Conservation (phyloP, 2,888 invertebrate genomes). For the Conops quadrifasciatus region DNA sequence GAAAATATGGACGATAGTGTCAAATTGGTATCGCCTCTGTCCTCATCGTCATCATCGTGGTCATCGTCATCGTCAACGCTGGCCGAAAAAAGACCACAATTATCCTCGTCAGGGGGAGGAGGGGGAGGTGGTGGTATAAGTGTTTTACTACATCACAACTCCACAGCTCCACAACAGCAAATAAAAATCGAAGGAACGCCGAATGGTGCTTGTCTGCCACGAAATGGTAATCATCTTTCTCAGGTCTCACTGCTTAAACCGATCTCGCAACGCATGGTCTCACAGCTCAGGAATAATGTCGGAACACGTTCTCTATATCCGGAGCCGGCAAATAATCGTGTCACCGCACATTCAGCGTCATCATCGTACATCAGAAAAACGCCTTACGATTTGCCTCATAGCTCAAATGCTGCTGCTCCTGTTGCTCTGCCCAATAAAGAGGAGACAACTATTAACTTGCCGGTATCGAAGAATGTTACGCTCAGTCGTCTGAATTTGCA, state of each 20-base stretch:
- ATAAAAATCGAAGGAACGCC: slow-evolving; percentile 13
- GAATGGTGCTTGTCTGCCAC: slow-evolving; percentile 31
- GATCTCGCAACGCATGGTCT: slow-evolving; percentile 36
- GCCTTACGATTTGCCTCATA: not conserved
- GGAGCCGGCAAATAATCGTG: slow-evolving; percentile 5
- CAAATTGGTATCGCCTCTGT: not conserved
- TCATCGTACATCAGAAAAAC: not conserved
- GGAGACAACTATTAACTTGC: slow-evolving; percentile 23
- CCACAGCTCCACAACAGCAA: slow-evolving; percentile 11
- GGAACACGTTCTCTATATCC: slow-evolving; percentile 13
- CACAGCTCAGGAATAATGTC: not conserved
- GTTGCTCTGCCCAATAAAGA: slow-evolving; percentile 18
- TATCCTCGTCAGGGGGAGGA: too few species aligned
- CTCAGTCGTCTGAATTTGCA: slow-evolving; percentile 59
- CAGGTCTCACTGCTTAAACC: slow-evolving; percentile 47
- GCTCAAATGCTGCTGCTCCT: slow-evolving; percentile 30
- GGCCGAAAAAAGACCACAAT: not conserved
- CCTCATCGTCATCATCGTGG: not conserved
- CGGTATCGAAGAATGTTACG: slow-evolving; percentile 51
- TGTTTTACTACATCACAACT: not conserved
- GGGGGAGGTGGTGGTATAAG: not conserved
- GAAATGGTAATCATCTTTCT: slow-evolving; percentile 29
- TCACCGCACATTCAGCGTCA: not conserved
- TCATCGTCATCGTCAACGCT: not conserved
- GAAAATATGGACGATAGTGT: slow-evolving; percentile 21